These are phyloP conservation scores for Xiphophorus birchmanni DNA, from an alignment of 2,797 vertebrate species.

Conservation along the genomic window DNA sequence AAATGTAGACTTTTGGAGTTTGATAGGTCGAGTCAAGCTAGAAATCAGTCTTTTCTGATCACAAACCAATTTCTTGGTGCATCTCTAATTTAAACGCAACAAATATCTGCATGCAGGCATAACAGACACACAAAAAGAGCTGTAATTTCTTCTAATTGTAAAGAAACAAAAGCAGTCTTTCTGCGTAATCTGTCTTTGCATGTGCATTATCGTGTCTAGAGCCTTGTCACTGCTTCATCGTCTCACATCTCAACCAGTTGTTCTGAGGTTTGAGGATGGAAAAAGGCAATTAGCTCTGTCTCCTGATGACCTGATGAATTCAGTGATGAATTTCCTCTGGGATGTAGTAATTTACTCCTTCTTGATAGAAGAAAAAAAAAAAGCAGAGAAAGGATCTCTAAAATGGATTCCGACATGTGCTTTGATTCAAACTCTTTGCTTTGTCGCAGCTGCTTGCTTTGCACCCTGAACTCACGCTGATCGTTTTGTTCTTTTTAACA, in stretches of 20 bases:
- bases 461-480: slow-evolving; percentile 65
- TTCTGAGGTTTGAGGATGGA: slow-evolving; percentile 32
- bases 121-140: not conserved
- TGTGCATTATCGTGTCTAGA: slow-evolving; percentile 32
- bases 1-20: not conserved
- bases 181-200: slow-evolving; percentile 47
- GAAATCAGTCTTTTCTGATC: not conserved
- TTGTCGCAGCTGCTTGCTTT: slow-evolving; percentile 77
- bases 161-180: slow-evolving; percentile 5
- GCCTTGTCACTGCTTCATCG: slow-evolving; percentile 37
- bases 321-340: slow-evolving; percentile 35
- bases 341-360: slow-evolving; percentile 55
- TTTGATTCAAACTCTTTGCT: slow-evolving; percentile 65
- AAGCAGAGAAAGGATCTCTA: slow-evolving; percentile 17
- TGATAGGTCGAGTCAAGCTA: not conserved
- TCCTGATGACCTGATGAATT: slow-evolving; percentile 43
- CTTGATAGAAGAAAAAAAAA: slow-evolving; percentile 67
- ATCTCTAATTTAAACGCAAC: slow-evolving; percentile 5
- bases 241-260: slow-evolving; percentile 28
- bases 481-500: slow-evolving; percentile 60
- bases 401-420: slow-evolving; percentile 81
- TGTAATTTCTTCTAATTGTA: slow-evolving; percentile 7
- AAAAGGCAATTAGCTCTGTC: slow-evolving; percentile 28
- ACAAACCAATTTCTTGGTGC: not conserved
- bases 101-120: slow-evolving; percentile 42